Evolutionary conservation across 2,797 vertebrate species (phyloP).

Genomic region (Periparus ater): DNA sequence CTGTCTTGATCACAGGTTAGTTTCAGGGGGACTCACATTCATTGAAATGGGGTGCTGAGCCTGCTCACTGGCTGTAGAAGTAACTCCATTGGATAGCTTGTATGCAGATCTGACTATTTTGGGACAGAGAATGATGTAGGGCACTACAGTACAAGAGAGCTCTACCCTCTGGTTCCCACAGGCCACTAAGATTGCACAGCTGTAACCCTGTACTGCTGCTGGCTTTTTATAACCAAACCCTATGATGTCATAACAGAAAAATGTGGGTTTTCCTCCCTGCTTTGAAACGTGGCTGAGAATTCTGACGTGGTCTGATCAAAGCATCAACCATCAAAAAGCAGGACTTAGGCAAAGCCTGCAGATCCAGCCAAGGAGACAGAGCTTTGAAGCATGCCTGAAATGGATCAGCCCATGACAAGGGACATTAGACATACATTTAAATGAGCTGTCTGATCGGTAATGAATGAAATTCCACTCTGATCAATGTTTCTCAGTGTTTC

Average conservation of each 20-base stretch:
- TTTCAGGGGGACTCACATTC: neutral
- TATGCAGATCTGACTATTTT: neutral
- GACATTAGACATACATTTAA: conserved; percentile 41
- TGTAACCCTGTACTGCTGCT: neutral
- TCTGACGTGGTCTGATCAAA: conserved; percentile 30
- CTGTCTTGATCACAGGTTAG: neutral
- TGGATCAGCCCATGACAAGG: conserved; percentile 32
- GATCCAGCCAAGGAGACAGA: neutral
- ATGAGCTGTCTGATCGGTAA: conserved; percentile 31
- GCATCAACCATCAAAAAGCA: neutral
- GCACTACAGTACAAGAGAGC: neutral
- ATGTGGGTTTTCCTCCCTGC: neutral
- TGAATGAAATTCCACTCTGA: conserved; percentile 52
- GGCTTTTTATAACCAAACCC: neutral
- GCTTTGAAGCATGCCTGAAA: conserved; percentile 44
- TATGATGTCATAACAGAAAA: neutral
- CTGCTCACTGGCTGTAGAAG: neutral
- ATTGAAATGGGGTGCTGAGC: neutral
- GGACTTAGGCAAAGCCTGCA: conserved; percentile 1
- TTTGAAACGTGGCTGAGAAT: neutral
- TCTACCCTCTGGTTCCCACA: neutral
- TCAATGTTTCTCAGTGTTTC: conserved; percentile 21
- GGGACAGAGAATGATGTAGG: neutral
- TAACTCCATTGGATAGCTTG: neutral
- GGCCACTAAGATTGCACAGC: neutral